Evolutionary conservation across 2,888 invertebrate species (phyloP), one percentile per base, ranked within the genome.

Genomic region (Harpagoxenus sublaevis): DNA sequence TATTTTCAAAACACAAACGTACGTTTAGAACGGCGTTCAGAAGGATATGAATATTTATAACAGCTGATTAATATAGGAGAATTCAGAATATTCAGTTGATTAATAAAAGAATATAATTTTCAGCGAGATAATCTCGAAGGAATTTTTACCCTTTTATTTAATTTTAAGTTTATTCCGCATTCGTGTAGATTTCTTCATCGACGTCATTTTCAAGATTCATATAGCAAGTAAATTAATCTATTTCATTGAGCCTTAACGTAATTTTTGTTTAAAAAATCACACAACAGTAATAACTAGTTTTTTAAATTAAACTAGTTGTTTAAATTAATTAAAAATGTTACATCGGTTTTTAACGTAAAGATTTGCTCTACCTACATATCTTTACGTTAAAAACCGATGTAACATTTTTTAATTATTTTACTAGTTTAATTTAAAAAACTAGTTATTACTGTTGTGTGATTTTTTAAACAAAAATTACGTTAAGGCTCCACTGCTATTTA

Each of bases 71-170:
- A 73, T 60, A 73, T 60, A 73, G 18, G 28, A 42, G 42, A 42
- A 73, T 57, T 66, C 39, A 66, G 15, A 42, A 48, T 66, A 74
- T 74, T 31, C 18, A 74, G 28, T 62, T 62, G 45, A 74, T 62
- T n/a, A 31, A 73, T 45, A 45, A 42, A 12, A 74, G 42, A 74
- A 45, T 60, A 45, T 74, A 57, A 31, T 45, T 62, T 74, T 60
- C n/a, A 31, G 3, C 12, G n/a, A 60, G n/a, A 45, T 74, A 45
- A 48, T 74, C 45, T 57, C 1, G 0, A 57, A 45, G 23, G 18
- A 45, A 42, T 53, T 8, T 71, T 23, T 8, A 39, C 2, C 8
- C 8, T 4, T 73, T 73, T 73, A 18, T 57, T 42, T 60, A 57
- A 74, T 60, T 45, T 60, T 45, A 60, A 60, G 12, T 74, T 60